Evolutionary conservation across 2,888 invertebrate genomes (phyloP).

Genomic region (Tiphia femorata): DNA sequence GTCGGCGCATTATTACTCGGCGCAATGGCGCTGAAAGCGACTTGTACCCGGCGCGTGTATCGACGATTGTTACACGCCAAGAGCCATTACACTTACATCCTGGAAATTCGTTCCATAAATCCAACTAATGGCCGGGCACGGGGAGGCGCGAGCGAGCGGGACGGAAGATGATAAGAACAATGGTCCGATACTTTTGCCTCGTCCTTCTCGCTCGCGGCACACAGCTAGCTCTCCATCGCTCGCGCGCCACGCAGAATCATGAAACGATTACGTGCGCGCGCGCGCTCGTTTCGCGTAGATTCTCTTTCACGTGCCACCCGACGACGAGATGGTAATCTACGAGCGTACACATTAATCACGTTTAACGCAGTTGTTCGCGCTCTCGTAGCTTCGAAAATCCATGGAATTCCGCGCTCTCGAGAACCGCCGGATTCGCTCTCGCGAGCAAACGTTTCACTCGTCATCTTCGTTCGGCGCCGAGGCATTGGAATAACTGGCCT

Average conservation of each 20-base stretch:
- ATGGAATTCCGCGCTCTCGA: too few relatives aligned
- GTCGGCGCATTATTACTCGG: constrained; percentile 2
- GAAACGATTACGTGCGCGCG: constrained; percentile 20
- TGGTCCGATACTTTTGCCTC: constrained; percentile 22
- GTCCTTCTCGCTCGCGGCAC: constrained; percentile 15
- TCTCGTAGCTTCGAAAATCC: too few relatives aligned
- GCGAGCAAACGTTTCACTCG: too few relatives aligned
- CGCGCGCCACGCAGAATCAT: background rate
- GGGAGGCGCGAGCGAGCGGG: constrained; percentile 8
- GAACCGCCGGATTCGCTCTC: too few relatives aligned
- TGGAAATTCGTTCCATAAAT: constrained; percentile 26
- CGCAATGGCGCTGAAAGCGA: constrained; percentile 16
- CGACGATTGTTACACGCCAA: constrained; percentile 15
- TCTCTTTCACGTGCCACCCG: too few relatives aligned
- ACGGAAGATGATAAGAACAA: constrained; percentile 32
- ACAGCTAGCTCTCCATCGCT: constrained; percentile 6
- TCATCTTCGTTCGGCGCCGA: too few relatives aligned
- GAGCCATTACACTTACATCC: constrained; percentile 17
- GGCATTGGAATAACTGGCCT: too few relatives aligned
- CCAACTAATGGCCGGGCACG: constrained; percentile 20
- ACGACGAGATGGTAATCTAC: too few relatives aligned
- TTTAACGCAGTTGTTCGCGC: too few relatives aligned
- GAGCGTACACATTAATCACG: too few relatives aligned
- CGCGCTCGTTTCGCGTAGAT: too few relatives aligned
- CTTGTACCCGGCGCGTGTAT: constrained; percentile 22